Conservation (phyloP, 2,113 vertebrate genomes). For the Sprattus sprattus region DNA sequence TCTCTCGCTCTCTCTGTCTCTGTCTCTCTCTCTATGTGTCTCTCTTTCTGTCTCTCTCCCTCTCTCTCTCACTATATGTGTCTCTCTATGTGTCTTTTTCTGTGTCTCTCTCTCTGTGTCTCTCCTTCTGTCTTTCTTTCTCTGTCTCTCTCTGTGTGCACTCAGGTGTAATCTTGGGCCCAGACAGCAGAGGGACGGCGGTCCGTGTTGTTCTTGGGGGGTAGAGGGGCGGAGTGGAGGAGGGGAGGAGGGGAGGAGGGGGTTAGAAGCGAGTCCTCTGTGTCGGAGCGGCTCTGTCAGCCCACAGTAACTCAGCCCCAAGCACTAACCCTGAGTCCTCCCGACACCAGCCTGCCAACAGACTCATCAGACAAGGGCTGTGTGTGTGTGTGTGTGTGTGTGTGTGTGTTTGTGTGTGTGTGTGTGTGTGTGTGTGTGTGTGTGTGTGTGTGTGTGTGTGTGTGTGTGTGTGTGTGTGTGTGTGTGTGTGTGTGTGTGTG, state of each 20-base stretch:
- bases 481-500: constrained; percentile 24
- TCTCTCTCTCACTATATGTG: no score
- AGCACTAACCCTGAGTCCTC: constrained; percentile 16
- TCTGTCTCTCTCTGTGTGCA: neutral
- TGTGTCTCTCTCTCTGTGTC: no score
- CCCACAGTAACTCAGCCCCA: constrained; percentile 10
- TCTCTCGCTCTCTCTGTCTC: no score
- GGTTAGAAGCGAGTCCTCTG: neutral
- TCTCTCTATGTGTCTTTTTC: no score
- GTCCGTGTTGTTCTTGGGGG: neutral
- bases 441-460: constrained; percentile 8
- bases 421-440: neutral
- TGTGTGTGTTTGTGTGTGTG: neutral
- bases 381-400: constrained; percentile 25
- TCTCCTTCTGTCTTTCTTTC: no score
- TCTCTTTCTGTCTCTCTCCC: no score
- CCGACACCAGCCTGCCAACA: constrained; percentile 26
- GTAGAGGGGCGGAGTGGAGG: neutral
- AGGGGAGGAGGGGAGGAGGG: neutral
- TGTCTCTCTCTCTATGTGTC: no score
- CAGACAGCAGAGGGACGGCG: neutral
- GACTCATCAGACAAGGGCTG: constrained; percentile 46
- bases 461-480: neutral
- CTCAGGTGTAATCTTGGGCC: constrained; percentile 31
- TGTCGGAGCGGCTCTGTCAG: neutral